These are phyloP conservation scores for Paguma larvata DNA, from an alignment of 2,797 vertebrate species.

Conservation along the genomic window DNA sequence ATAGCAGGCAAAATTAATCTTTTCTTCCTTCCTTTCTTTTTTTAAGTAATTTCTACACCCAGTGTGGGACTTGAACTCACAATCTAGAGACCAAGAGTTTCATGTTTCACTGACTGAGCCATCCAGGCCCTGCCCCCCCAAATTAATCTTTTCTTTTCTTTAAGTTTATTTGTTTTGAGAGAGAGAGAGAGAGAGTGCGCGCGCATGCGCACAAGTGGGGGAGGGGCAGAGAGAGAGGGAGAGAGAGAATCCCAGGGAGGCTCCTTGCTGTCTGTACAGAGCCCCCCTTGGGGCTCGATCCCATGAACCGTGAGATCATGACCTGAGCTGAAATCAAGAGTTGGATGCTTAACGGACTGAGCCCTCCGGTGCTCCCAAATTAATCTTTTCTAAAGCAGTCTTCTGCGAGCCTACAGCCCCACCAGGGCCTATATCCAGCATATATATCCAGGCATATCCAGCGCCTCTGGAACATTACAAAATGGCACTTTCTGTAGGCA, in stretches of 20 bases:
- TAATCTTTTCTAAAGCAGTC: background rate
- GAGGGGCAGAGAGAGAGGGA: no score
- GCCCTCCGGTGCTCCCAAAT: background rate
- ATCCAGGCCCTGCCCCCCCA: no score
- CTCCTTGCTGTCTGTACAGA: no score
- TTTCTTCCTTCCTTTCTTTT: background rate
- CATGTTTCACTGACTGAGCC: no score
- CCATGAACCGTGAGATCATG: no score
- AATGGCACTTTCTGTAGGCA: constrained; percentile 22
- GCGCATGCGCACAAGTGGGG: no score
- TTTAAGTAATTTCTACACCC: background rate
- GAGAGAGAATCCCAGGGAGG: no score
- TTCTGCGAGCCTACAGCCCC: background rate
- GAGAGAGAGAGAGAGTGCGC: no score
- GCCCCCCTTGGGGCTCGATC: no score
- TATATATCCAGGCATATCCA: background rate
- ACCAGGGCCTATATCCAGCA: background rate
- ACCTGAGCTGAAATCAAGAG: background rate
- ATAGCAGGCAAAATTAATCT: background rate
- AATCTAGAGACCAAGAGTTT: no score
- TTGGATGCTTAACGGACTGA: background rate
- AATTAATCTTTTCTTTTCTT: no score
- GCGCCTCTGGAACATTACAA: constrained; percentile 9
- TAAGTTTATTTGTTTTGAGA: no score
- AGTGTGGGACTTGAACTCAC: background rate